A percentile compares a stretch with the other conserved stretches of the same genome.
Conservation (phyloP, 64 coral and sea anemone species). For the Anthopleura sola region DNA sequence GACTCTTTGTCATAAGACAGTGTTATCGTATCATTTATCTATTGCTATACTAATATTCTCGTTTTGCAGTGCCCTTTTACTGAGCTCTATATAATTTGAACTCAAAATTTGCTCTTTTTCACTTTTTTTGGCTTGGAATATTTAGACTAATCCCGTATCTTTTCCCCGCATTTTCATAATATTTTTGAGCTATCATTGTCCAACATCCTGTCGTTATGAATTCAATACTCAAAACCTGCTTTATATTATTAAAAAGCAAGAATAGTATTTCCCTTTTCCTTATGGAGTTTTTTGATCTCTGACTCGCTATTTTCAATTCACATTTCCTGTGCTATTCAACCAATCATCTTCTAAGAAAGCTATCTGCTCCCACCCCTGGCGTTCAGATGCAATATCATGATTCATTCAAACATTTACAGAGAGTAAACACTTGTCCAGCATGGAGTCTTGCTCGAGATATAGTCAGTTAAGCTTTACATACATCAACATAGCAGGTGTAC, state of each 20-base stretch:
- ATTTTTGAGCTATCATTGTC: neutral
- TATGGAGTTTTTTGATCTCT: neutral
- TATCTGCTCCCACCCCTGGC: neutral
- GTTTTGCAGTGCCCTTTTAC: neutral
- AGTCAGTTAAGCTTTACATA: neutral
- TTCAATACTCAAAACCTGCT: neutral
- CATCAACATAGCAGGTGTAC: neutral
- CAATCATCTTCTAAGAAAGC: neutral
- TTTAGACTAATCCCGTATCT: neutral
- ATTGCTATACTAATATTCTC: neutral
- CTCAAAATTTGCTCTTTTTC: neutral
- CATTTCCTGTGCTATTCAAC: neutral
- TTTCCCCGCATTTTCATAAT: neutral
- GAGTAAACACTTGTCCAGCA: neutral
- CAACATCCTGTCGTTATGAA: neutral
- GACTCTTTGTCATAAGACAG: neutral
- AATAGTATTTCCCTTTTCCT: neutral
- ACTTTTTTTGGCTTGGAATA: neutral
- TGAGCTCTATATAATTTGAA: neutral
- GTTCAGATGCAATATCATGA: neutral
- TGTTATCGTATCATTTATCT: neutral
- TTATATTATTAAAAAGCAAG: neutral
- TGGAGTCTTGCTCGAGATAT: neutral
- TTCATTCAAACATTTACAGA: neutral
- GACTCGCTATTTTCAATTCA: neutral